Percentiles rank a stretch among this genome's conserved stretches.
These are phyloP conservation scores for Anoplopoma fimbria DNA, from an alignment of 2,113 vertebrate species.

Conservation along the genomic window DNA sequence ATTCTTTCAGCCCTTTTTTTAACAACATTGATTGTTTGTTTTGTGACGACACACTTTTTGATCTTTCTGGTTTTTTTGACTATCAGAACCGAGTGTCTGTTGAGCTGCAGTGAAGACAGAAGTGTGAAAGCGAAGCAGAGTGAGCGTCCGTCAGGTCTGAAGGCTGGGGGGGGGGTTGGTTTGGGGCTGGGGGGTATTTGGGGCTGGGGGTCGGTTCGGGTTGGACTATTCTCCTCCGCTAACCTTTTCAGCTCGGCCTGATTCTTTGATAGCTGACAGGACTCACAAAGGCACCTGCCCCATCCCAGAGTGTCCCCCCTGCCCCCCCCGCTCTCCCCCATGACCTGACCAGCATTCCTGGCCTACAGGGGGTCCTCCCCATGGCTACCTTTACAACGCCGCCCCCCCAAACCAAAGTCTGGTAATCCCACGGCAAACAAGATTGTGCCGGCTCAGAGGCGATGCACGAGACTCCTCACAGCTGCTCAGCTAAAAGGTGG, in stretches of 20 bases:
- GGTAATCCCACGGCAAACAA: constrained; percentile 93
- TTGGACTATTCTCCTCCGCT: constrained; percentile 72
- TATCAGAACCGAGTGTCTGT: too few relatives aligned
- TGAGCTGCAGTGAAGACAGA: too few relatives aligned
- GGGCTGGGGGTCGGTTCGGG: constrained; percentile 47
- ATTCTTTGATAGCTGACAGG: constrained; percentile 84
- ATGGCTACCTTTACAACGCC: constrained; percentile 86
- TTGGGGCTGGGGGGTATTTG: constrained; percentile 23
- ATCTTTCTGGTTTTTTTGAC: too few relatives aligned
- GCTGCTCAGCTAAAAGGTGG: constrained; percentile 61
- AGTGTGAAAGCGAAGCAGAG: too few relatives aligned
- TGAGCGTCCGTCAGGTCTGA: background rate
- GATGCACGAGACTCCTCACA: constrained; percentile 79
- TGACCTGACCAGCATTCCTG: constrained; percentile 91
- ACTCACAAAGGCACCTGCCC: constrained; percentile 90
- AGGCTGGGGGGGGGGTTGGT: constrained; percentile 1
- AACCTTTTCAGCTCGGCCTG: constrained; percentile 86
- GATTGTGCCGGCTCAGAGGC: constrained; percentile 63
- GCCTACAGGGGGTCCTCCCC: constrained; percentile 85
- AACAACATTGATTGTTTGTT: too few relatives aligned
- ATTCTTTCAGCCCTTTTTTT: too few relatives aligned
- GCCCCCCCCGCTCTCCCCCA: constrained; percentile 75
- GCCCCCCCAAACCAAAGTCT: constrained; percentile 60
- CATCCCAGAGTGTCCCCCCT: constrained; percentile 75
- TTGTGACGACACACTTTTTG: too few relatives aligned